Evolutionary conservation across 2,113 vertebrate genomes (phyloP), one percentile per base, ranked within the genome.

Genomic region (Pithys albifrons): DNA sequence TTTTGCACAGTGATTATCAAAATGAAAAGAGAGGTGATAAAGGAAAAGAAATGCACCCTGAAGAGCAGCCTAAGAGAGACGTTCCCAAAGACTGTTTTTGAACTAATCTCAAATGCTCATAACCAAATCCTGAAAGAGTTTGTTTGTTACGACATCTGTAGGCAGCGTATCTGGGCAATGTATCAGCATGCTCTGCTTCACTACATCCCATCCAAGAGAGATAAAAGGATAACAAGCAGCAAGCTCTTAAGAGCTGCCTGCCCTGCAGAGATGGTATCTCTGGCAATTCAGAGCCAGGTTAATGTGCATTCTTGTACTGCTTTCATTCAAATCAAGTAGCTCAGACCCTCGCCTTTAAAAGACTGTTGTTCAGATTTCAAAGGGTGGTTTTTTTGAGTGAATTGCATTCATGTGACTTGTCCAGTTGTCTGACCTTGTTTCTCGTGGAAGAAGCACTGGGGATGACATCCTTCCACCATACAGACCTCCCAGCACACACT

Each of bases 401-500:
- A 45, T 79, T 87, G 29, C 37, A 37, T 85, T 92, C 23, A 3
- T 22, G 12, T 48, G 70, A 29, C n/a, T 69, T 88, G 24, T 55
- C 57, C 29, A 19, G 24, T 28, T 65, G 31, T 46, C 51, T 2
- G 2, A 37, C 20, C 51, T 59, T 71, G 5, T 75, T 85, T 52
- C 70, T 79, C 79, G 29, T 74, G 66, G 23, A 81, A 64, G 19
- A 27, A 25, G 5, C 35, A 5, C 19, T 55, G 29, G 27, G 33
- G 48, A 19, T 82, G 24, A 28, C 25, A 37, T 82, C 41, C 23
- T 74, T 41, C 19, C 20, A 8, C 37, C 1, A 0, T 8, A 19
- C 1, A 3, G 77, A 59, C 25, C 33, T 87, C 57, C 14, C 67
- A 55, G 67, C 1, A 0, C 1, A 0, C 19, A 31, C 62, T 67